These are phyloP conservation scores for Drosophila anceps DNA, from an alignment of 2,888 invertebrate genomes.

Conservation along the genomic window DNA sequence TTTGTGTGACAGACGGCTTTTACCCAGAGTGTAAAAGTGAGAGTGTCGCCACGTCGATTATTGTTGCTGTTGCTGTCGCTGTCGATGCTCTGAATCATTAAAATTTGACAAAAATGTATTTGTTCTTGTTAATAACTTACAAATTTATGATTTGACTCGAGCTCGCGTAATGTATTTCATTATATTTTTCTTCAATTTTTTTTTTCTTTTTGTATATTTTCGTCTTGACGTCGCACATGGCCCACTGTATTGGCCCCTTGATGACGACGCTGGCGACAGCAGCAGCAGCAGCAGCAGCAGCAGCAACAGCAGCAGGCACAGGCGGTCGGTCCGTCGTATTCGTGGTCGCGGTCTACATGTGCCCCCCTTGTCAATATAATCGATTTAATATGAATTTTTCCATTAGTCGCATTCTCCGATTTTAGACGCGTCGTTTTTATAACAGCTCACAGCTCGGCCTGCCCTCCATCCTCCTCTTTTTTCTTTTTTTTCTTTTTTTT, in stretches of 20 bases:
- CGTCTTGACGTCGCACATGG: conserved; percentile 24
- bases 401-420: conserved; percentile 81
- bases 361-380: conserved; percentile 81
- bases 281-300: conserved; percentile 7
- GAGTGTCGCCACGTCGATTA: conserved; percentile 57
- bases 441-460: conserved; percentile 32
- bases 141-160: conserved; percentile 63
- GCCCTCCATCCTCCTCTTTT: neutral
- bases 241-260: conserved; percentile 43
- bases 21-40: conserved; percentile 52
- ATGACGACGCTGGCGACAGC: conserved; percentile 43
- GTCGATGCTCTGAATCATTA: conserved; percentile 45
- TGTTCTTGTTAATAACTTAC: conserved; percentile 64
- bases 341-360: conserved; percentile 25
- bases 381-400: conserved; percentile 84
- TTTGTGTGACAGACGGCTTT: conserved; percentile 74
- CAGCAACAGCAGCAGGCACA: neutral
- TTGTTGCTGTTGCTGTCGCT: conserved; percentile 4
- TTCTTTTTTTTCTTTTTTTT: no score
- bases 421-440: conserved; percentile 65
- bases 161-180: conserved; percentile 11
- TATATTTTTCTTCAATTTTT: neutral
- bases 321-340: conserved; percentile 2
- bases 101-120: conserved; percentile 52
- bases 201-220: conserved; percentile 14